These are phyloP conservation scores for Patiria pectinifera DNA, from an alignment of 53 echinoderm and acorn worm species.

Conservation along the genomic window DNA sequence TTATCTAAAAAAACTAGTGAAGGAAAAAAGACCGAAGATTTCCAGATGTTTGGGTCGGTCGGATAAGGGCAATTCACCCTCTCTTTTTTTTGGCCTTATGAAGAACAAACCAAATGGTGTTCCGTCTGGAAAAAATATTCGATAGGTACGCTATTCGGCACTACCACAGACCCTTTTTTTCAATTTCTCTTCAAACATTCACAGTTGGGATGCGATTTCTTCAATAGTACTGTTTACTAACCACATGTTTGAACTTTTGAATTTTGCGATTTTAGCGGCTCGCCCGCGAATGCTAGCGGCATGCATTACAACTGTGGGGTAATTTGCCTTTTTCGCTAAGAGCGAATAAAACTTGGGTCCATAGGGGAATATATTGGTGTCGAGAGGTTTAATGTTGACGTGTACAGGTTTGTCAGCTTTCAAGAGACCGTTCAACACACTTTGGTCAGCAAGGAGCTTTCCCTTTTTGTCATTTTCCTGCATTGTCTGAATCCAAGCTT, in stretches of 20 bases:
- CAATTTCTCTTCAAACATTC: not conserved
- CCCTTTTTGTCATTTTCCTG: not conserved
- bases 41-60: too few relatives aligned
- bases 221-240: conserved; percentile 11
- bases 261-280: conserved; percentile 15
- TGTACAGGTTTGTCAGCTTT: not conserved
- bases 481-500: conserved; percentile 26
- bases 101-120: too few relatives aligned
- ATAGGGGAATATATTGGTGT: conserved; percentile 31
- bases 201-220: not conserved
- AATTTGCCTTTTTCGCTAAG: not conserved
- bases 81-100: too few relatives aligned
- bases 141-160: not conserved
- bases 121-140: too few relatives aligned
- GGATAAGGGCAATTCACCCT: too few relatives aligned
- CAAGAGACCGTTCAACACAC: conserved; percentile 30
- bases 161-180: not conserved
- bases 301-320: conserved; percentile 7
- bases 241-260: conserved; percentile 19
- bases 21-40: too few relatives aligned
- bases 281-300: conserved; percentile 22
- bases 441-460: conserved; percentile 24
- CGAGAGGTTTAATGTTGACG: conserved; percentile 13
- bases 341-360: conserved; percentile 21
- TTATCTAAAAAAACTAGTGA: too few relatives aligned